Evolutionary conservation across 2,113 vertebrate species (phyloP), one percentile per base, ranked within the genome.

Genomic region (Erythrocercus mccallii): DNA sequence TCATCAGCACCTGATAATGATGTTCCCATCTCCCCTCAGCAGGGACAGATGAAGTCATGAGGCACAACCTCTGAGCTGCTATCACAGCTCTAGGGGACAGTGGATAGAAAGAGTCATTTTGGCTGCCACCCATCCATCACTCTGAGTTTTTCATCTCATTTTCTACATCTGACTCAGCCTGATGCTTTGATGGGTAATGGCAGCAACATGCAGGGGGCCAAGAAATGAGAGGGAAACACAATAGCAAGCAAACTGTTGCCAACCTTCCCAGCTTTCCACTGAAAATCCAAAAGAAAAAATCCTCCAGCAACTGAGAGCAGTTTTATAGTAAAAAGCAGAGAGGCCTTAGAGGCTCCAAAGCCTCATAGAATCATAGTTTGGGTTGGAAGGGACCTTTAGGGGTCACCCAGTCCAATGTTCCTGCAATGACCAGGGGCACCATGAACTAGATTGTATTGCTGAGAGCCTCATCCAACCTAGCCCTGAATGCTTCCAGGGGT

Each of bases 181-280:
- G 51, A 66, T 18, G 72, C 87, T 94, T 92, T 96, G 81, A 92
- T 71, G 90, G 74, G 71, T 73, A 91, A 93, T 12, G 50, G 78
- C 77, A 94, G 86, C 68, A 47, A 82, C 11, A 88, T 2, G 18
- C 79, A 80, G 90, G 85, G 72, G 72, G 61, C 40, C 47, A 87
- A 42, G 51, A 90, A 69, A 84, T 5, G 45, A 79, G 42, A 80
- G 12, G 35, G 25, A 80, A 77, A 66, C 22, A 71, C n/a, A 78
- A 66, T 56, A 60, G 68, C 65, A 20, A 71, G 61, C 30, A 74
- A 64, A 72, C 57, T 65, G 53, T 81, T 81, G 76, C 76, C 5
- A 78, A 31, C 18, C 47, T 86, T 57, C 17, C 58, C 56, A 24
- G 17, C 27, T 89, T 83, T 70, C 28, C 35, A 45, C 33, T 80